Conservation (phyloP, 1,140 invertebrate species). For the Zelostemma sp. region DNA sequence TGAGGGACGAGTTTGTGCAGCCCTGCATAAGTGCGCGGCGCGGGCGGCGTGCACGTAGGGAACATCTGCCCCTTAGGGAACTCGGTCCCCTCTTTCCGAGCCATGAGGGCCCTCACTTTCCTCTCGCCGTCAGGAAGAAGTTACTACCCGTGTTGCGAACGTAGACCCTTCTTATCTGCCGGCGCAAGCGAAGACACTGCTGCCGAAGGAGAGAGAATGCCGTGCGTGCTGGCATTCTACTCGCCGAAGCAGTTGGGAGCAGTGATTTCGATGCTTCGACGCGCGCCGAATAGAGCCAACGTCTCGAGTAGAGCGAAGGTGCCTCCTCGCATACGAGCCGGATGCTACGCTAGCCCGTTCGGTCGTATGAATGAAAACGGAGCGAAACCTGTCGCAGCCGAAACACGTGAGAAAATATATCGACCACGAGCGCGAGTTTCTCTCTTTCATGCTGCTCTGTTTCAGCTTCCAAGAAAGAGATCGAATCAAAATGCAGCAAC, state of each 20-base stretch:
- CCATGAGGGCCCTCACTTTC: not conserved
- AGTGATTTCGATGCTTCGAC: conserved; percentile 45
- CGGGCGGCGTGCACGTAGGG: conserved; percentile 60
- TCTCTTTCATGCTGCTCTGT: too few relatives aligned
- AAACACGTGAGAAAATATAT: conserved; percentile 22
- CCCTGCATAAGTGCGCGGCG: conserved; percentile 49
- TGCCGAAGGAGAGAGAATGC: not conserved
- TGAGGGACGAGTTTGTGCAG: conserved; percentile 51
- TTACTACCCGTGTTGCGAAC: not conserved
- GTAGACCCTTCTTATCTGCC: conserved; percentile 1
- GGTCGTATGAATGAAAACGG: conserved; percentile 23
- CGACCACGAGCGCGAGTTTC: conserved; percentile 3
- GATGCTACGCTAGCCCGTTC: conserved; percentile 8
- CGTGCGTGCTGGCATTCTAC: conserved; percentile 37
- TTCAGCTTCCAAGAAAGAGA: too few relatives aligned
- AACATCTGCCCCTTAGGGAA: conserved; percentile 67
- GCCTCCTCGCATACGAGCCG: too few relatives aligned
- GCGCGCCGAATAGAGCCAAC: conserved; percentile 45
- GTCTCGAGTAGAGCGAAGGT: too few relatives aligned
- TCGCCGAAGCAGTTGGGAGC: too few relatives aligned
- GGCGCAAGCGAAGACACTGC: too few relatives aligned
- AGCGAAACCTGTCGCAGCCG: conserved; percentile 12
- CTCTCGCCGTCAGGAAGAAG: not conserved
- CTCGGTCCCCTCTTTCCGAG: conserved; percentile 26
- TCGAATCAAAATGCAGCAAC: too few relatives aligned